Evolutionary conservation across 2,797 vertebrate species (phyloP).

Genomic region (Acipenser ruthenus): DNA sequence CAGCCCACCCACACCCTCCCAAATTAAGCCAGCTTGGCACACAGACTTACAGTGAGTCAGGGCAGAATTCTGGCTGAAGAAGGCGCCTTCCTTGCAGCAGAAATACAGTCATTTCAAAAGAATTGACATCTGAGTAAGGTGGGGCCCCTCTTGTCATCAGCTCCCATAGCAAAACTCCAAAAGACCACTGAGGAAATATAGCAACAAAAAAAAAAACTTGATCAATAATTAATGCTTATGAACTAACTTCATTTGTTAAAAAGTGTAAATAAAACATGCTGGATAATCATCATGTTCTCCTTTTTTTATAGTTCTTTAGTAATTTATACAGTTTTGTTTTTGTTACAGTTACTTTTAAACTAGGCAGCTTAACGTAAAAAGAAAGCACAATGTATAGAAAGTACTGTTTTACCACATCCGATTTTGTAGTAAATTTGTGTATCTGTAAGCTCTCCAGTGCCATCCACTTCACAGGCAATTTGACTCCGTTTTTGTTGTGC

Average conservation of each 20-base stretch:
- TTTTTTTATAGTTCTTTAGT: no score
- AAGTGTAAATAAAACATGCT: no score
- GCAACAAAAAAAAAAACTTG: background rate
- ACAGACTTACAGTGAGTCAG: conserved; percentile 82
- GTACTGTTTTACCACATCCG: conserved; percentile 79
- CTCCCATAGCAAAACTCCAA: conserved; percentile 94
- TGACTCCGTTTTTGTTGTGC: conserved; percentile 96
- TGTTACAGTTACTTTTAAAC: no score
- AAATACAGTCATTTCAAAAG: conserved; percentile 95
- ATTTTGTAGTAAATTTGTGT: conserved; percentile 96
- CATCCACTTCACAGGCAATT: conserved; percentile 98
- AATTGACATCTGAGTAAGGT: conserved; percentile 93
- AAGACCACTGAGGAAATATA: conserved; percentile 77
- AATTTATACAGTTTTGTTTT: no score
- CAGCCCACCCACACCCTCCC: background rate
- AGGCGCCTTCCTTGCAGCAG: conserved; percentile 90
- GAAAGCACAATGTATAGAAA: background rate
- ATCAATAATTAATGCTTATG: background rate
- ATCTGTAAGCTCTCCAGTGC: conserved; percentile 96
- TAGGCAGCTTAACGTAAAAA: no score
- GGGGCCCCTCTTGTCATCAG: conserved; percentile 96
- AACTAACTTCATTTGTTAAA: no score
- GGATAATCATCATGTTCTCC: no score
- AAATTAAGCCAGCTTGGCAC: background rate
- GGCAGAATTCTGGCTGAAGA: conserved; percentile 95